Conservation (phyloP, 1,140 invertebrate species). For the Brachionus calyciflorus region DNA sequence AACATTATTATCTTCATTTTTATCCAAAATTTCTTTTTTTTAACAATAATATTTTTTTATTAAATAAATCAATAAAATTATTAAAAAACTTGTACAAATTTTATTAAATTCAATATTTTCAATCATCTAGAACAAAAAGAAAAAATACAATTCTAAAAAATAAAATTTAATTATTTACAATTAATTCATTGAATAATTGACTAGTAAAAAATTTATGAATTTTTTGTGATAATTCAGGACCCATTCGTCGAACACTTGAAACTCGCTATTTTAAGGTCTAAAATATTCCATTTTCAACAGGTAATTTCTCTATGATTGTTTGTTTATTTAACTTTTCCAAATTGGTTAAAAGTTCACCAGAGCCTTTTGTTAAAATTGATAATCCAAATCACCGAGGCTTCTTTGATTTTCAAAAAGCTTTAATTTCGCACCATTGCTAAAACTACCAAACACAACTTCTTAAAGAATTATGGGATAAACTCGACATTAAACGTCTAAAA, state of each 20-base stretch:
- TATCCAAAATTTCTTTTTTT: background rate
- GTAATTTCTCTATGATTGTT: constrained; percentile 35
- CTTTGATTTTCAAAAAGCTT: too few species aligned
- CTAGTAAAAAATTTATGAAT: constrained; percentile 69
- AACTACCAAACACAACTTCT: too few species aligned
- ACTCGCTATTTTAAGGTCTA: constrained; percentile 62
- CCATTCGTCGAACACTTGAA: constrained; percentile 66
- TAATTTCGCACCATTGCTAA: too few species aligned
- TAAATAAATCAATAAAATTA: constrained; percentile 21
- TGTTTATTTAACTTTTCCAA: constrained; percentile 25
- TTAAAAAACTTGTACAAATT: constrained; percentile 35
- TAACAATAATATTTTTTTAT: background rate
- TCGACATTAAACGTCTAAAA: too few species aligned
- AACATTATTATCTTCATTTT: background rate
- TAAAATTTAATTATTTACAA: constrained; percentile 31
- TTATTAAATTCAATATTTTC: constrained; percentile 2
- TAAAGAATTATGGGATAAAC: too few species aligned
- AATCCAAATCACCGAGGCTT: too few species aligned
- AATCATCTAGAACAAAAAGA: constrained; percentile 16
- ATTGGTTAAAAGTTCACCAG: constrained; percentile 30
- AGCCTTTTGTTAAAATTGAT: constrained; percentile 4
- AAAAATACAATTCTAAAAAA: constrained; percentile 9
- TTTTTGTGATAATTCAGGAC: constrained; percentile 74
- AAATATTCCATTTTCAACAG: constrained; percentile 36
- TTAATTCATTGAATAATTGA: constrained; percentile 51